Evolutionary conservation across 2,797 vertebrate species (phyloP), one percentile per base, ranked within the genome.

Genomic region (Hozukius guyotensis): DNA sequence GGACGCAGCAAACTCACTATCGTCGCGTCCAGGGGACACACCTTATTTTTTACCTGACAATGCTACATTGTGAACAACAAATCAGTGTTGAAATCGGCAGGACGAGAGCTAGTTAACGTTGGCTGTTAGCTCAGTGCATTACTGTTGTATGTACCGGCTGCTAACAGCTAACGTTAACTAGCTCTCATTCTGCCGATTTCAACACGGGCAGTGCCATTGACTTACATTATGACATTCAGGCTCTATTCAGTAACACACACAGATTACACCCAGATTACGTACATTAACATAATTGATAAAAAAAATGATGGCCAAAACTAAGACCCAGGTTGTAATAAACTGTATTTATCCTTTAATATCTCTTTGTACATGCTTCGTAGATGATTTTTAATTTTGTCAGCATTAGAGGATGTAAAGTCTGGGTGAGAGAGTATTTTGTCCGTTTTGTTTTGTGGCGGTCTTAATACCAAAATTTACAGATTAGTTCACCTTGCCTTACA

Each of bases 401-500:
- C 52, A 31, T 8, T 9, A 25, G 59, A 59, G 25, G 31, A 64
- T 14, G 14, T 20, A 32, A 6, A 9, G 32, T 78, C 27, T 64
- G 49, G 5, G 0, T 25, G 16, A 53, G 16, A 53, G 18, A 64
- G 60, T 24, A 7, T 27, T 62, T 64, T 36, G 8, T 53, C 68
- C 55, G 10, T 32, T 85, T 68, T 63, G 20, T 38, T 86, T 75
- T 55, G 34, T 80, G 53, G n/a, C 36, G 1, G 52, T 62, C 12
- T 59, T 77, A 52, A 55, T 68, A 46, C n/a, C 2, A 18, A 60
- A n/a, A 73, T 77, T 42, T 72, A 61, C 57, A 62, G 72, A 80
- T 87, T 14, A 73, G 63, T 64, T 82, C 64, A 72, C 64, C n/a
- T 72, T 8, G 11, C 55, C 62, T 70, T 32, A 31, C 24, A 68